phyloP scores from a whole-genome alignment of 2,113 vertebrate species.

The Brienomyrus brachyistius region DNA sequence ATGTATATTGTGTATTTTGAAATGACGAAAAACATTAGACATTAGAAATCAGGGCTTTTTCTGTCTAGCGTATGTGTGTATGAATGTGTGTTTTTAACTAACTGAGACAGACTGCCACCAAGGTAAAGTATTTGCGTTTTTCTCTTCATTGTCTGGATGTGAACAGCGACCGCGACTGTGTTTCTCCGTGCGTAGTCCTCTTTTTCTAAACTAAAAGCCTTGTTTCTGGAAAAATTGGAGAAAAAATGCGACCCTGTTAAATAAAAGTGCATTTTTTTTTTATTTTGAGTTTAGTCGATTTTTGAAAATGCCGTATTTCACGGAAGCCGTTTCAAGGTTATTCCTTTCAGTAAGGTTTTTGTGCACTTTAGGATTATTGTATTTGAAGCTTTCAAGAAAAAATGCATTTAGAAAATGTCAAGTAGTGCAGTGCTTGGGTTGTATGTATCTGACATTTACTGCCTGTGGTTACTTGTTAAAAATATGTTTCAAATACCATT shows the following conservation, averaged over 20 bases:
- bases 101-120: constrained; percentile 36
- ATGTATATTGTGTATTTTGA: constrained; percentile 54
- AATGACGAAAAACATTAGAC: constrained; percentile 19
- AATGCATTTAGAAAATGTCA: neutral
- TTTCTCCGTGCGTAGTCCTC: neutral
- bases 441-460: neutral
- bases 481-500: too few species aligned
- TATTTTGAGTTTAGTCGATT: neutral
- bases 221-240: constrained; percentile 13
- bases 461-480: neutral
- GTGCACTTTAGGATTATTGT: neutral
- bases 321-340: neutral
- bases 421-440: neutral
- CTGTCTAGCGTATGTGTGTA: constrained; percentile 26
- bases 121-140: constrained; percentile 46
- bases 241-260: constrained; percentile 16
- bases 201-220: constrained; percentile 17
- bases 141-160: constrained; percentile 20
- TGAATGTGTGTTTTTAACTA: constrained; percentile 40
- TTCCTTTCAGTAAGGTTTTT: neutral
- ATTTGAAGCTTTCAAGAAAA: neutral
- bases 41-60: constrained; percentile 32
- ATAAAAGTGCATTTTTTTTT: constrained; percentile 5
- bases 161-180: neutral
- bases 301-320: neutral